A percentile compares a stretch with the other conserved stretches of the same genome.
Conservation (phyloP, 2,797 vertebrate species). For the Sitta carolinensis region DNA sequence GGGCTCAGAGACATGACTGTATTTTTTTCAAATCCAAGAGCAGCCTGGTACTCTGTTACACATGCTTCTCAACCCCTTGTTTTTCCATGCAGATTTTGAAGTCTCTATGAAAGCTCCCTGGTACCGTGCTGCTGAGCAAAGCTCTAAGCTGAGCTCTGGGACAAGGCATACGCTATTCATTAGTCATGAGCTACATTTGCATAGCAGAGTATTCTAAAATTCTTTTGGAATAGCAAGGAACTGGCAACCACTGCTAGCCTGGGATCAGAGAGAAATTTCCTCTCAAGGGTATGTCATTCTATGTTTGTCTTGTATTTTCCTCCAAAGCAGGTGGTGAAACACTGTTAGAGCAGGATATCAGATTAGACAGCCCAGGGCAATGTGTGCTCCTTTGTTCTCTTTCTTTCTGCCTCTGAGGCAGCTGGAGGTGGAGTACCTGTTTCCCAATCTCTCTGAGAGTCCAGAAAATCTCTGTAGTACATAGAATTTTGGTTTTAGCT, state of each 20-base stretch:
- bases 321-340: background rate
- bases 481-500: background rate
- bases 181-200: background rate
- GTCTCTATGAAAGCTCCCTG: background rate
- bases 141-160: background rate
- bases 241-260: background rate
- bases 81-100: background rate
- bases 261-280: background rate
- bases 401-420: slow-evolving; percentile 7
- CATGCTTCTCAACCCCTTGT: background rate
- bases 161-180: background rate
- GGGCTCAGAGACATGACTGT: background rate
- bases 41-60: background rate
- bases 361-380: background rate
- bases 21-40: background rate
- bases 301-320: background rate
- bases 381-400: background rate
- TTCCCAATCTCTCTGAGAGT: background rate
- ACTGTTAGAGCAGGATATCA: background rate
- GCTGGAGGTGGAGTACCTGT: background rate
- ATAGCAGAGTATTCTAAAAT: background rate
- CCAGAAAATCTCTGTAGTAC: background rate
- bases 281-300: background rate
- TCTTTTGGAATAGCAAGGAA: background rate
- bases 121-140: background rate